Conservation (phyloP, 2,797 vertebrate species). For the Scleropages formosus region DNA sequence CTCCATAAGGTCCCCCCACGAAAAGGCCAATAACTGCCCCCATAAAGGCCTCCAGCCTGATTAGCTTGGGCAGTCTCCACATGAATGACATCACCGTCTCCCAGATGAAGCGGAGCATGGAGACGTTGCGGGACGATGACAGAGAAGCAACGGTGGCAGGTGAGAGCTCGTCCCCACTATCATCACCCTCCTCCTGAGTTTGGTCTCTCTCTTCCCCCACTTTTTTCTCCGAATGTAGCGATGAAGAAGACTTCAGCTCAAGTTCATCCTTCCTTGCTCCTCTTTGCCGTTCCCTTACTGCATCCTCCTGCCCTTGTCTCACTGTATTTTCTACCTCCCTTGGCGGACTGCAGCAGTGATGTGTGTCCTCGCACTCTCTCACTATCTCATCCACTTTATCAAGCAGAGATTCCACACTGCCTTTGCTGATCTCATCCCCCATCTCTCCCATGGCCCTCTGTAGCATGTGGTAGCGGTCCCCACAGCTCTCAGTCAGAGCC, state of each 20-base stretch:
- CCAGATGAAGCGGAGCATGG: constrained; percentile 53
- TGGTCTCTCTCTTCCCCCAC: constrained; percentile 13
- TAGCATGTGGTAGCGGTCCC: constrained; percentile 57
- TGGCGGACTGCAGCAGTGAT: constrained; percentile 59
- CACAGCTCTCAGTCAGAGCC: constrained; percentile 60
- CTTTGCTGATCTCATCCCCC: constrained; percentile 14
- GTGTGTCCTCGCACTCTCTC: constrained; percentile 40
- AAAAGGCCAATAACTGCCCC: constrained; percentile 68
- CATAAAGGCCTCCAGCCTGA: constrained; percentile 63
- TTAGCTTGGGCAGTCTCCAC: constrained; percentile 51
- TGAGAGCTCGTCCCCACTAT: constrained; percentile 38
- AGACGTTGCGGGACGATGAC: constrained; percentile 32
- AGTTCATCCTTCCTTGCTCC: not conserved
- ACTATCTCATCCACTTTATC: constrained; percentile 62
- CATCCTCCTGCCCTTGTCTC: constrained; percentile 49
- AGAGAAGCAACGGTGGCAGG: constrained; percentile 12
- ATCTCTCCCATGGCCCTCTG: constrained; percentile 40
- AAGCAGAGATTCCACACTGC: constrained; percentile 51
- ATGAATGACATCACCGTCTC: constrained; percentile 59
- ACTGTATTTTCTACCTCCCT: constrained; percentile 52
- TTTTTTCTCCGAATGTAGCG: not conserved
- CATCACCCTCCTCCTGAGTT: constrained; percentile 53
- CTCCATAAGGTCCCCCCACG: constrained; percentile 64
- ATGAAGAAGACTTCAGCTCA: constrained; percentile 11
- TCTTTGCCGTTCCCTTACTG: constrained; percentile 37